These are phyloP conservation scores for Acomys russatus DNA, from an alignment of 2,797 vertebrate species.

Conservation along the genomic window DNA sequence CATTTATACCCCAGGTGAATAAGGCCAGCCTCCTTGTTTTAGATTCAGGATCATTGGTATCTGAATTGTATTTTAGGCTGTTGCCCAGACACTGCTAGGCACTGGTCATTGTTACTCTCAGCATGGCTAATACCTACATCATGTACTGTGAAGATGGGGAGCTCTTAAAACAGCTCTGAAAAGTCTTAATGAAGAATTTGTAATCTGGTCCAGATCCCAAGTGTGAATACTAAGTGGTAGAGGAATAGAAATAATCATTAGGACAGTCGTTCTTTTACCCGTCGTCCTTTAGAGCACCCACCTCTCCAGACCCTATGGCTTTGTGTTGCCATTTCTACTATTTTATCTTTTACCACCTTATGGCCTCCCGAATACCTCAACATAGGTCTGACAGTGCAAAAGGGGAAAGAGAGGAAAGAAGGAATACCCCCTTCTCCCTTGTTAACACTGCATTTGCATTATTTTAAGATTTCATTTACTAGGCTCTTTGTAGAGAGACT, in stretches of 20 bases:
- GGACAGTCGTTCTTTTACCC: neutral
- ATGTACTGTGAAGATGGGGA: neutral
- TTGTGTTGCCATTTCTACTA: neutral
- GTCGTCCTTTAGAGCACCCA: neutral
- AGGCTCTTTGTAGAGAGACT: neutral
- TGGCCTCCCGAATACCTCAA: neutral
- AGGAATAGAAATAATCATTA: neutral
- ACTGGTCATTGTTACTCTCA: neutral
- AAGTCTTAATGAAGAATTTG: neutral
- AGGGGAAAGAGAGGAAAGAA: neutral
- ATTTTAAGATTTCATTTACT: conserved; percentile 10
- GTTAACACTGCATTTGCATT: neutral
- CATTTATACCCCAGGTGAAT: neutral
- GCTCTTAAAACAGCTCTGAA: neutral
- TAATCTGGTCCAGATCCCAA: neutral
- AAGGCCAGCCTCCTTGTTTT: neutral
- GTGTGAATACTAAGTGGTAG: neutral
- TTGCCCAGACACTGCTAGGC: neutral
- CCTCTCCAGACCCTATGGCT: neutral
- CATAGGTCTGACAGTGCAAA: neutral
- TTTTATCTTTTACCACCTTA: neutral
- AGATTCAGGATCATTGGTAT: neutral
- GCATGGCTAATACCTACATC: neutral
- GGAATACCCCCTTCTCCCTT: neutral
- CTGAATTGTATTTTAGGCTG: neutral